Base-by-base conservation (phyloP, 1,140 invertebrate genomes). In the Lordiphosa clarofinis region DNA sequence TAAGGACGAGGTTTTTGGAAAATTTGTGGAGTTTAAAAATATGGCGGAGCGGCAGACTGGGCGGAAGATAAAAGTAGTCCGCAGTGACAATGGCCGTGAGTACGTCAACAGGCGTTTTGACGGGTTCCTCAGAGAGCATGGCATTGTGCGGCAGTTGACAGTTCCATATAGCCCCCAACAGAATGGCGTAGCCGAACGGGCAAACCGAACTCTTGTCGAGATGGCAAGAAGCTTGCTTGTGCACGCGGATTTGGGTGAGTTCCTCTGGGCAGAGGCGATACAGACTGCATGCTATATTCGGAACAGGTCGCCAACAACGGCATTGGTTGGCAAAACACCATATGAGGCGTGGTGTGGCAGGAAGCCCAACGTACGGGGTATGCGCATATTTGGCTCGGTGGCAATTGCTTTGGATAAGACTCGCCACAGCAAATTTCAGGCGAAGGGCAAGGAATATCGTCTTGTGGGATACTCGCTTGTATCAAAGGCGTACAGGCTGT, bases 21-120 rank as follows among this genome's bases (percentile, higher is more conserved):
- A 57, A 24, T 50, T 58, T 24, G n/a, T 50, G 3, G 56, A 50
- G 24, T 38, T 50, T 9, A 58, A 58, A 33, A 50, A 21, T 21
- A 21, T 21, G 21, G 21, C 21, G 21, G 21, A 21, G 21, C 21
- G 21, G 4, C 21, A 21, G 1, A 21, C 21, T 21, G 21, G 3
- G 3, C 21, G 21, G 21, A 21, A 21, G 21, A 4, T 21, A 4
- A 21, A 21, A 21, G 21, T 2, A 21, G 4, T 21, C 1, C 21
- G 21, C 21, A 21, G 21, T 21, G 21, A 21, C 21, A 21, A 21
- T 21, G 36, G 10, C n/a, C 44, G 19, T 15, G 43, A 5, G 38
- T 44, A n/a, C 40, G 24, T 31, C 49, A 59, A 52, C 39, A 11
- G 11, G 21, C 43, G 21, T n/a, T n/a, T n/a, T n/a, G n/a, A n/a